Conservation (phyloP, 2,888 invertebrate genomes). For the Apodemia zela region DNA sequence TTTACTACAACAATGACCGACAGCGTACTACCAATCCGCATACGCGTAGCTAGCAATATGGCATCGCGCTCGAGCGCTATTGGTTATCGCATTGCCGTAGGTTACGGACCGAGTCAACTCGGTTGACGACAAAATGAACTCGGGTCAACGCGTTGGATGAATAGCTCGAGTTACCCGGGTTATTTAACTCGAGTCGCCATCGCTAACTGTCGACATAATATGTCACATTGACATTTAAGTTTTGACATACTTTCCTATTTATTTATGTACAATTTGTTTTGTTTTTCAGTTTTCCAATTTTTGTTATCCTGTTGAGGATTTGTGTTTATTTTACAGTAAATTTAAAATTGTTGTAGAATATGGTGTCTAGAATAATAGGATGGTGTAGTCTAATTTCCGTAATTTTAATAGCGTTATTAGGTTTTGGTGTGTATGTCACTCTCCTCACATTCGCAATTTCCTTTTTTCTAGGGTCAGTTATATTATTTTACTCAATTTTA, state of each 20-base stretch:
- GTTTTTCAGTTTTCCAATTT: neutral
- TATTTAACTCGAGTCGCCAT: too few relatives aligned
- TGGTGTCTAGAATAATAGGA: constrained; percentile 51
- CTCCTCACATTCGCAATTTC: constrained; percentile 59
- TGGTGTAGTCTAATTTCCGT: constrained; percentile 69
- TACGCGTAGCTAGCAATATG: too few relatives aligned
- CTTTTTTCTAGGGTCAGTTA: constrained; percentile 67
- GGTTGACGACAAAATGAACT: too few relatives aligned
- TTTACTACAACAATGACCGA: too few relatives aligned
- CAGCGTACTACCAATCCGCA: too few relatives aligned
- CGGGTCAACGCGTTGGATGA: too few relatives aligned
- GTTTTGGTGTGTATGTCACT: constrained; percentile 61
- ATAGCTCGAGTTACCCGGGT: too few relatives aligned
- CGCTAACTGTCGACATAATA: neutral
- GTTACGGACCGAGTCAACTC: too few relatives aligned
- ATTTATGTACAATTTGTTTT: neutral
- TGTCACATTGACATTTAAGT: constrained; percentile 8
- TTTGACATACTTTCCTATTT: neutral
- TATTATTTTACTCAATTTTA: neutral
- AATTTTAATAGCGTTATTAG: constrained; percentile 61
- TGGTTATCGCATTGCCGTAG: too few relatives aligned
- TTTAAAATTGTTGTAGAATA: constrained; percentile 31
- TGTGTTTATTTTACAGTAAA: neutral
- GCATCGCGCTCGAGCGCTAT: too few relatives aligned
- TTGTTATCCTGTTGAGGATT: neutral